Evolutionary conservation across 2,888 invertebrate species (phyloP), one percentile per base, ranked within the genome.

Genomic region (Mesochorus sp.): DNA sequence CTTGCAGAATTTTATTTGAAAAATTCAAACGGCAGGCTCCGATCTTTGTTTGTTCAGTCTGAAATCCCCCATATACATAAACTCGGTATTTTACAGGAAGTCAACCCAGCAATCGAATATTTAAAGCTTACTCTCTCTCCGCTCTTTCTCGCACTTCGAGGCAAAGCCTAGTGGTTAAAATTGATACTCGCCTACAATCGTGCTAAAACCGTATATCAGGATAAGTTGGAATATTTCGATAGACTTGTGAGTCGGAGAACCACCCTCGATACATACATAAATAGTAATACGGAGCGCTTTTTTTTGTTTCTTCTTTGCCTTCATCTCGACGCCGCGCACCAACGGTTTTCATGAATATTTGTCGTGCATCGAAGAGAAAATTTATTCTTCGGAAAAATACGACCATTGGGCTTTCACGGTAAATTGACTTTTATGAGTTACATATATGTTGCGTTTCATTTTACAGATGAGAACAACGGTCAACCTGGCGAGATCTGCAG

Each of bases 41-140:
- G n/a, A n/a, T n/a, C n/a, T n/a, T n/a, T n/a, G n/a, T 44, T 8
- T 14, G 31, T 47, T 28, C 8, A 1, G 10, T 28, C 8, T 39
- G 28, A 12, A 62, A 12, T 44, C 12, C 1, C 62, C 44, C 4
- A 19, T 66, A 42, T 3, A 4, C 12, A 6, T 31, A 12, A 44
- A 66, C 28, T 44, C 44, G 14, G 19, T 39, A 5, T 17, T 64
- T 55, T 14, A 14, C 64, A 21, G 17, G 28, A 47, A 64, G 51
- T 57, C 31, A 37, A 57, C 17, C 62, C 28, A 47, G 14, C 66
- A 72, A 72, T 72, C 66, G 53, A 76, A 76, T 76, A 72, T 76
- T 76, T 26, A 71, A 61, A 61, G 47, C 61, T 6, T 26, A 14
- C 51, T 55, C 21, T 44, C 28, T 34, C 17, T 55, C 24, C 42